Base-by-base conservation (phyloP, 2,797 vertebrate genomes). In the Trachurus trachurus region DNA sequence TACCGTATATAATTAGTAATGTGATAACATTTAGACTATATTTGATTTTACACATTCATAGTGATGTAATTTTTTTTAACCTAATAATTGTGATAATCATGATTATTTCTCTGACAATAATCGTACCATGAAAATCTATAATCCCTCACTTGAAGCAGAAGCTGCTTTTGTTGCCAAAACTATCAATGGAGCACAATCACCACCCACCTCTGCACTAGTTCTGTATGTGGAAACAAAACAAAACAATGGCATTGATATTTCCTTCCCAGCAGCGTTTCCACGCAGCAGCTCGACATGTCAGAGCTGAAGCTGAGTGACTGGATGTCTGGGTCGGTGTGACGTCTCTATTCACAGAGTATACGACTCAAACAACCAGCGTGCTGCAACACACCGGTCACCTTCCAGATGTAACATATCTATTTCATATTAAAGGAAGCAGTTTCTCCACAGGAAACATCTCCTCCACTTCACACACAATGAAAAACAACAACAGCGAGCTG, bases 401-500 rank as follows among this genome's bases (percentile, higher is more conserved):
- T 45, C 12, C 29, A 31, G 22, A 6, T 6, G 26, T 34, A 0
- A 16, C 6, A 37, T 57, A 16, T 44, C 1, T 44, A 53, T 54
- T 22, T 47, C 19, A 63, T 34, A 26, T 44, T 19, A 3, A 61
- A 61, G 29, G 1, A 61, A 61, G 39, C 47, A 49, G 59, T 2
- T 44, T 17, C 40, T 26, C 39, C 52, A 52, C 44, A 63, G 65
- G 34, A 68, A 64, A 44, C 5, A 3, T 31, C 29, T 76, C 47
- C 34, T 57, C 58, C 50, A 26, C 34, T 57, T 76, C 64, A 78
- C 47, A 13, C 42, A 11, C 44, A 16, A 37, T 10, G 9, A 58
- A 78, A 50, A 49, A 50, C 15, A 17, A 60, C 22, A 53, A 53
- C 45, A 68, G 15, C 50, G 39, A 66, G 71, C 60, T 52, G 45